Conservation (phyloP, 2,888 invertebrate species). For the Tricholauxania praeusta region DNA sequence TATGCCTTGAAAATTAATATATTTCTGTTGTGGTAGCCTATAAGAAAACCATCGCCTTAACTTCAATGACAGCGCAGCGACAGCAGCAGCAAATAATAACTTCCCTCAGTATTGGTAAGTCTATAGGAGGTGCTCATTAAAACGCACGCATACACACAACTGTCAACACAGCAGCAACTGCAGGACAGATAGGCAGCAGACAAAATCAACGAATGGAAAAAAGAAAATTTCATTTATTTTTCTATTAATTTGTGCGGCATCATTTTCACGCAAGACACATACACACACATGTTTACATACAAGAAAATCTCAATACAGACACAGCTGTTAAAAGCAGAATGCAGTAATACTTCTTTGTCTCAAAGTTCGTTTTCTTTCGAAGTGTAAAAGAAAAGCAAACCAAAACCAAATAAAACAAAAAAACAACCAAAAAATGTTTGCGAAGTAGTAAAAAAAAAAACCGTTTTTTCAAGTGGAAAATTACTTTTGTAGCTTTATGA, state of each 20-base stretch:
- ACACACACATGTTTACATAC: not conserved
- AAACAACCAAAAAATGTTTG: constrained; percentile 6
- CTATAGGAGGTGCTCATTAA: too few relatives aligned
- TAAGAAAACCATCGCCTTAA: too few relatives aligned
- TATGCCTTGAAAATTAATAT: too few relatives aligned
- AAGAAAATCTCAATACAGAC: too few relatives aligned
- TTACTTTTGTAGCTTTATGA: constrained; percentile 67
- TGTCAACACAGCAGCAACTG: too few relatives aligned
- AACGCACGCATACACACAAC: too few relatives aligned
- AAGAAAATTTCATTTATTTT: constrained; percentile 35
- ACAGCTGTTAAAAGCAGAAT: too few relatives aligned
- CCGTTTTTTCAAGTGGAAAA: constrained; percentile 63
- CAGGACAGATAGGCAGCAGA: not conserved
- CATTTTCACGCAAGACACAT: not conserved
- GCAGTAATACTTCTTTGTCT: not conserved
- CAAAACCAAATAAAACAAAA: not conserved
- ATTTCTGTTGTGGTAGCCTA: too few relatives aligned
- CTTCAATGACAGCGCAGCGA: too few relatives aligned
- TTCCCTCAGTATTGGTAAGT: too few relatives aligned
- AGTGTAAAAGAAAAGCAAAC: not conserved
- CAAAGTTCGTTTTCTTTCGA: not conserved
- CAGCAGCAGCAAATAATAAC: too few relatives aligned
- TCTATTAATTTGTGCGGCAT: constrained; percentile 5
- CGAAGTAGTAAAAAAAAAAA: constrained; percentile 33
- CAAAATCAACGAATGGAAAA: not conserved